Conservation (phyloP, 2,888 invertebrate genomes). For the Margaritifera margaritifera region DNA sequence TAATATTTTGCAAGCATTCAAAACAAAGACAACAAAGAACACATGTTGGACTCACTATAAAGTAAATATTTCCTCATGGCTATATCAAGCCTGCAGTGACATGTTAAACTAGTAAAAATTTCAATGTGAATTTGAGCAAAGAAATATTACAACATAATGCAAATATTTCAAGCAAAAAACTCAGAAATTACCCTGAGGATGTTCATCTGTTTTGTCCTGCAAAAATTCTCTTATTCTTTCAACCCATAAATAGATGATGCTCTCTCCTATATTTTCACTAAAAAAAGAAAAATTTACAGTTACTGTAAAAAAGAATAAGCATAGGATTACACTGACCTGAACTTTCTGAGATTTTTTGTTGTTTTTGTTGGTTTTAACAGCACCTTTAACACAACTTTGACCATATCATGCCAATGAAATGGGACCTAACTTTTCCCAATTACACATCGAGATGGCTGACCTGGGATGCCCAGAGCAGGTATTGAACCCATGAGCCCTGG, state of each 20-base stretch:
- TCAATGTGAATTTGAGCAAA: background rate
- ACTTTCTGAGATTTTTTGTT: background rate
- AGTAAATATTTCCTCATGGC: too few relatives aligned
- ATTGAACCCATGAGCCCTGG: too few relatives aligned
- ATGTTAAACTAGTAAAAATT: background rate
- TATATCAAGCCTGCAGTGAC: too few relatives aligned
- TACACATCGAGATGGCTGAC: too few relatives aligned
- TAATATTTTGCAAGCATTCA: too few relatives aligned
- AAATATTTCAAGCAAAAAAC: background rate
- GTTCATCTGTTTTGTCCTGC: constrained; percentile 42
- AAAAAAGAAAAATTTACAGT: constrained; percentile 15
- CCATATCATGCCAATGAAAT: too few relatives aligned
- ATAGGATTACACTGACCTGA: background rate
- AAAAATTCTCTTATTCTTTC: constrained; percentile 82
- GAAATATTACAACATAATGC: background rate
- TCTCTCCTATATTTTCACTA: constrained; percentile 82
- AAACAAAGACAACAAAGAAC: too few relatives aligned
- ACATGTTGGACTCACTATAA: too few relatives aligned
- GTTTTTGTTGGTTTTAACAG: too few relatives aligned
- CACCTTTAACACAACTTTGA: too few relatives aligned
- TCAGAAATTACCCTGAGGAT: background rate
- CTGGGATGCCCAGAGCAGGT: too few relatives aligned
- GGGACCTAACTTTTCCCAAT: too few relatives aligned
- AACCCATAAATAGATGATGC: constrained; percentile 84
- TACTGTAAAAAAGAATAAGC: background rate